Evolutionary conservation across 2,888 invertebrate genomes (phyloP), one percentile per base, ranked within the genome.

Genomic region (Agapostemon virescens): DNA sequence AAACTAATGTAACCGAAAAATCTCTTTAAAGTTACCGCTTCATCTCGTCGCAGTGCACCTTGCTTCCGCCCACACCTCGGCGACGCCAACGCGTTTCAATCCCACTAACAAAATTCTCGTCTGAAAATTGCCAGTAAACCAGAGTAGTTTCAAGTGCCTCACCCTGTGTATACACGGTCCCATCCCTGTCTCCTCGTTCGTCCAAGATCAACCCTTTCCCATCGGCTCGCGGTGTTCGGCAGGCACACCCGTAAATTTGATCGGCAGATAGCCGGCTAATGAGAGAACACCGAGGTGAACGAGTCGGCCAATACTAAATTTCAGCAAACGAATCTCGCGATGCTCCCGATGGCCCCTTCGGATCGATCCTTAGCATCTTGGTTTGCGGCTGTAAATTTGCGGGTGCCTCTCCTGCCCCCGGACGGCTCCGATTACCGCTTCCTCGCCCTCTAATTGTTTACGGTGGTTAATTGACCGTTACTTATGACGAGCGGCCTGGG

Each of bases 381-480:
- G 70, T 70, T 40, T 20, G 40, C 58, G 70, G 61, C 45, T 63
- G 71, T 63, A 71, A 71, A 71, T 71, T 71, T 71, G 45, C 71
- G 45, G 45, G 23, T 11, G 11, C 11, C 49, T 3, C 38, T n/a
- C 38, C 11, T 20, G 58, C 71, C 63, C 23, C 45, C 5, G 40
- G 1, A 36, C 45, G 45, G 38, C 58, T 58, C 30, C 42, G 66
- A 61, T 45, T 30, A 38, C 40, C 40, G 30, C 33, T 26, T 20
- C 70, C 64, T 40, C 74, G 55, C 33, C n/a, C 61, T 61, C 61
- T 61, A 74, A 77, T 74, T 74, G 77, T 74, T 77, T 67, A 74
- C 74, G 38, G 20, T 68, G 74, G 67, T 58, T 77, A 77, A 77
- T 77, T 77, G 74, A 74, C 61, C 77, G 74, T 74, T 77, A 73